Conservation (phyloP, 2,888 invertebrate species). For the Lepeophtheirus nordmannii region DNA sequence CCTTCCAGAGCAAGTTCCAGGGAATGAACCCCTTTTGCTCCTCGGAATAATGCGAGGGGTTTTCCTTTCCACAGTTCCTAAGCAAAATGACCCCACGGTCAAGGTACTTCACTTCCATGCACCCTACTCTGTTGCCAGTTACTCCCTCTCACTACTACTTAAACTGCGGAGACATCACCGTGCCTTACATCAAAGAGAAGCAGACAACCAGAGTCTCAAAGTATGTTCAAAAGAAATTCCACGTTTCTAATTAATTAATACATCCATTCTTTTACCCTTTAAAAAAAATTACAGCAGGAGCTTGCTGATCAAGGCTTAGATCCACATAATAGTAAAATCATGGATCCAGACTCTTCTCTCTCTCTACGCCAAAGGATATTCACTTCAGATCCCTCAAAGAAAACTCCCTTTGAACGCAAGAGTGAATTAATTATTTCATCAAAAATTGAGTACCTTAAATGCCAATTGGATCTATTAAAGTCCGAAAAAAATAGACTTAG, state of each 20-base stretch:
- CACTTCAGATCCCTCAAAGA: background rate
- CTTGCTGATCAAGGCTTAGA: background rate
- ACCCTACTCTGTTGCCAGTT: background rate
- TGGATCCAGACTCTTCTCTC: conserved; percentile 2
- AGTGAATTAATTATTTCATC: background rate
- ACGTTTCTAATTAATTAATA: background rate
- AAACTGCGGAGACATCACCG: background rate
- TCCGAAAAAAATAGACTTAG: background rate
- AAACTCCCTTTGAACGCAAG: conserved; percentile 5
- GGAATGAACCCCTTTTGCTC: too few relatives aligned
- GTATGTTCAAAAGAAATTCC: background rate
- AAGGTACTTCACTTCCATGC: too few relatives aligned
- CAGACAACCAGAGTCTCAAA: background rate
- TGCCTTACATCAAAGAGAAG: background rate
- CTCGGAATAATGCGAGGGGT: too few relatives aligned
- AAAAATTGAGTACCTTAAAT: background rate
- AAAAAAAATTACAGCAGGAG: background rate
- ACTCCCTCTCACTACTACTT: background rate
- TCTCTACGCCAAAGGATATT: background rate
- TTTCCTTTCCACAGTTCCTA: too few relatives aligned
- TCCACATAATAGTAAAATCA: background rate
- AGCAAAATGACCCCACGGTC: too few relatives aligned
- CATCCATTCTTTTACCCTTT: background rate
- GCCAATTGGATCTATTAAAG: background rate
- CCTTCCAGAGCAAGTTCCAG: too few relatives aligned